Percentiles rank a stretch among this genome's conserved stretches.
Evolutionary conservation across 2,113 vertebrate species (phyloP).

Genomic region (Saiga tatarica): DNA sequence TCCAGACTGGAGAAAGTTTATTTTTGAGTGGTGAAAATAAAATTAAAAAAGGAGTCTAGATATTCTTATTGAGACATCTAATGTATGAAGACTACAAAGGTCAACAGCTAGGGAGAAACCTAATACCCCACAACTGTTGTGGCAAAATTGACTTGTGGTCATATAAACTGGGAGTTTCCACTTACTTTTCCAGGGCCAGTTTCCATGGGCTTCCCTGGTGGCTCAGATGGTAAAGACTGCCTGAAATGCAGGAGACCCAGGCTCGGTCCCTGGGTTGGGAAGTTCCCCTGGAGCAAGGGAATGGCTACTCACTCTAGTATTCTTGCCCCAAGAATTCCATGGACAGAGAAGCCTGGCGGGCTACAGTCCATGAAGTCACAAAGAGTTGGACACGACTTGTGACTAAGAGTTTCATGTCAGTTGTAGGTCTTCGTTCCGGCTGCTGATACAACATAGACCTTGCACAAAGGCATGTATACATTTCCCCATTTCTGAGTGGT

Average conservation of each 20-base stretch:
- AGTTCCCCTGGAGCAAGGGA: neutral
- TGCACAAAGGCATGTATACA: too few relatives aligned
- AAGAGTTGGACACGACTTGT: neutral
- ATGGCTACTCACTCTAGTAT: neutral
- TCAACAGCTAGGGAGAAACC: neutral
- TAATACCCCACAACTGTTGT: neutral
- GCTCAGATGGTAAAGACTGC: neutral
- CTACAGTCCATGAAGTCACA: neutral
- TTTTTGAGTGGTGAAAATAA: constrained; percentile 16
- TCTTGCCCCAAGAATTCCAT: neutral
- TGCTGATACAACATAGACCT: neutral
- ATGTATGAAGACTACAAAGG: neutral
- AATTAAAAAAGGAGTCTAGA: neutral
- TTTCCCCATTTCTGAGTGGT: neutral
- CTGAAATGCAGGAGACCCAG: neutral
- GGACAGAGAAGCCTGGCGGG: neutral
- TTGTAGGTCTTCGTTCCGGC: neutral
- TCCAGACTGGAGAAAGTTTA: neutral
- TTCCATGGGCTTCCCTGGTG: neutral
- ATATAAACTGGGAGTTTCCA: neutral
- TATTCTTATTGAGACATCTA: neutral
- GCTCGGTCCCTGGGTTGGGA: neutral
- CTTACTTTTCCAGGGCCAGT: neutral
- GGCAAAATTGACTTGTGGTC: neutral
- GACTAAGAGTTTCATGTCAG: neutral